Evolutionary conservation across 2,797 vertebrate genomes (phyloP), one percentile per base, ranked within the genome.

Genomic region (Gambusia yucatana): DNA sequence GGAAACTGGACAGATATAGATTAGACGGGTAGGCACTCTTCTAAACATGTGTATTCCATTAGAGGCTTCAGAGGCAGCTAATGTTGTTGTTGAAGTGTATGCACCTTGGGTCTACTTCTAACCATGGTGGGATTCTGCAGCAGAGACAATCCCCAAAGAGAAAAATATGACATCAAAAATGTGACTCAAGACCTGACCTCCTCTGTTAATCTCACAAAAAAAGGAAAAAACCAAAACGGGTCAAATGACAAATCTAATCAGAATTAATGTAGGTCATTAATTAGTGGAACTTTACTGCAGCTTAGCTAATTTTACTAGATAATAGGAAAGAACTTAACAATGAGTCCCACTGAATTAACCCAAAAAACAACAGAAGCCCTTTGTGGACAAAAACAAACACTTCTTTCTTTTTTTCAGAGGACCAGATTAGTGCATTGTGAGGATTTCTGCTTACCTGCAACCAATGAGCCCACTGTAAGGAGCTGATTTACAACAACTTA

Each of bases 1-100:
- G 93, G 94, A 93, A 94, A 86, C 90, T 78, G 93, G 89, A 91
- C 91, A 86, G 91, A 93, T 93, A 93, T 92, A 94, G 93, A 94
- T 90, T 87, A 47, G 89, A 87, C 86, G 85, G 79, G 85, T 69
- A 46, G 86, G 78, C 30, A 75, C 87, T 85, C 77, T 82, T 86
- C 85, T 88, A 92, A 92, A 92, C 89, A 90, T 75, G 86, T 75
- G 83, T 88, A 72, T 92, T 78, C 83, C 89, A 89, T 90, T 87
- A 86, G 80, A 67, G 78, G 69, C 80, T 82, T 77, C 79, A 41
- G 72, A 78, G 55, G 77, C 78, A 46, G 86, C 80, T 84, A 91
- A 90, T 81, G 84, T 86, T 88, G 85, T 88, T 90, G 91, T 89
- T 88, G 87, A 90, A 93, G 80, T 59, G 7, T 82, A 46, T 28